Evolutionary conservation across 2,797 vertebrate genomes (phyloP).

Genomic region (Cirrhinus molitorella): DNA sequence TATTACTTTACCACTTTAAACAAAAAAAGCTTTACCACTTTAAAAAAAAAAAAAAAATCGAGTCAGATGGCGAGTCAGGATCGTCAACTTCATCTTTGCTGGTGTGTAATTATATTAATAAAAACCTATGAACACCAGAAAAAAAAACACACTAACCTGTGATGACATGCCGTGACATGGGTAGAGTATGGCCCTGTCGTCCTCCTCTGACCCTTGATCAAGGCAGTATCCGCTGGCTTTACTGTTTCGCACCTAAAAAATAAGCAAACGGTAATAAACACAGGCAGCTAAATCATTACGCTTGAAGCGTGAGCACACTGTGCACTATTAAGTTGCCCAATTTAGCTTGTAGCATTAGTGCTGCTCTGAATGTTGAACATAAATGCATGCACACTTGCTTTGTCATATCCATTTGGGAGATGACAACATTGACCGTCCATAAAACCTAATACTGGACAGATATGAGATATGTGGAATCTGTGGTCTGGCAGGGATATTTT

Average conservation of each 20-base stretch:
- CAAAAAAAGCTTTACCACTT: too few species aligned
- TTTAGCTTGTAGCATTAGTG: neutral
- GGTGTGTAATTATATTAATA: too few species aligned
- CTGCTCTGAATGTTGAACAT: constrained; percentile 4
- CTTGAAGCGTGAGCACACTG: neutral
- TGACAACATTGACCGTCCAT: constrained; percentile 8
- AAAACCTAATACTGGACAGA: constrained; percentile 15
- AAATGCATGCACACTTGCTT: neutral
- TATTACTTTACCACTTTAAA: too few species aligned
- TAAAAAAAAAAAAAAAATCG: too few species aligned
- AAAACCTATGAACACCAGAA: neutral
- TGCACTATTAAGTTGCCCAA: neutral
- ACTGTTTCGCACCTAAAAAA: constrained; percentile 91
- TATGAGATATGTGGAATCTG: constrained; percentile 31
- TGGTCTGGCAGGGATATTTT: constrained; percentile 32
- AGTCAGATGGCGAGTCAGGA: too few species aligned
- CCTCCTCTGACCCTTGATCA: constrained; percentile 95
- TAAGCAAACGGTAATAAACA: constrained; percentile 20
- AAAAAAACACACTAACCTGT: constrained; percentile 82
- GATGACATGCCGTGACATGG: constrained; percentile 98
- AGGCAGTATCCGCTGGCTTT: constrained; percentile 97
- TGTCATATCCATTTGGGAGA: constrained; percentile 18
- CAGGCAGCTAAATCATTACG: neutral
- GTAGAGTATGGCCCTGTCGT: constrained; percentile 95
- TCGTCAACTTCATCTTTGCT: too few species aligned